Evolutionary conservation across 2,888 invertebrate species (phyloP), one percentile per base, ranked within the genome.

Genomic region (Allygus modestus): DNA sequence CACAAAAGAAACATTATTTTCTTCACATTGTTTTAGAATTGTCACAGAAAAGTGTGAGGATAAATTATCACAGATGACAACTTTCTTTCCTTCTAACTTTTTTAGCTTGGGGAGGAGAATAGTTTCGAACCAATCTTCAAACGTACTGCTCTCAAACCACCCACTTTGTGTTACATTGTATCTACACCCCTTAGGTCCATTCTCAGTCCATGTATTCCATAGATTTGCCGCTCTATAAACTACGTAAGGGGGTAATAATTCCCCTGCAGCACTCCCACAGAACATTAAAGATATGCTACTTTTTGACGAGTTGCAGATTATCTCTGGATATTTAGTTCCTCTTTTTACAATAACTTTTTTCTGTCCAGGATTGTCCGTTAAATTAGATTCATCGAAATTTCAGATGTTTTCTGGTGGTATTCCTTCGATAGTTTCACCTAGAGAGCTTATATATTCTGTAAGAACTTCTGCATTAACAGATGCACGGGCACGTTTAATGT

Each of bases 261-360:
- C 84, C 5, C 91, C 91, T 82, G 86, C 87, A 12, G 90, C 90
- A 65, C 89, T 88, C 12, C 88, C 89, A 81, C 89, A 88, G 84
- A 91, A 88, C 91, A 91, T 91, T 1, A 90, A 31, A 2, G 89
- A 31, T 17, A 81, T 61, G 20, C 33, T 73, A 37, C 82, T 82
- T 85, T 90, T 90, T 15, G 88, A 37, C 0, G 87, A 83, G 82
- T 90, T 88, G 82, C 88, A 88, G 12, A 89, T 87, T 31, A 88
- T 65, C 73, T 90, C 89, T 41, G 89, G 88, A 84, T 90, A 88
- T 84, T 89, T 89, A 12, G 83, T 81, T 9, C 89, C 89, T 82
- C 88, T 75, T 81, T 87, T 86, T 17, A 37, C 37, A 37, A 89
- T 86, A 7, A 88, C 87, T 88, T 81, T 87, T 88, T 43, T n/a